Base-by-base conservation (phyloP, 1,140 invertebrate genomes). In the Oryctes rhinoceros region DNA sequence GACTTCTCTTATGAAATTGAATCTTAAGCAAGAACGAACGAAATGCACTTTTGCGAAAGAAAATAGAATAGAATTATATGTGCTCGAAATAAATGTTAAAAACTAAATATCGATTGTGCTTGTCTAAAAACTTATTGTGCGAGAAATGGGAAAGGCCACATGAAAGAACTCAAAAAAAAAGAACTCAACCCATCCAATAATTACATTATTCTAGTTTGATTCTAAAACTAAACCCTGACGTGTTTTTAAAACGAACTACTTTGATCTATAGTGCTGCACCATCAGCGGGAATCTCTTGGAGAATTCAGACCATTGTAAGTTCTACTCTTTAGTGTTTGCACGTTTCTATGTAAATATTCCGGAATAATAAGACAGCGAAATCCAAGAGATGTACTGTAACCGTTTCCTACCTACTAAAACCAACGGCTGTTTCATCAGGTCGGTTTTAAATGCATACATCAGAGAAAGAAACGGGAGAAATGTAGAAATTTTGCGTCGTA, bases 281-380 rank as follows among this genome's bases (percentile, higher is more conserved):
- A 24, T 71, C 20, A 71, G 65, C 24, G 35, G 65, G 24, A 71
- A 71, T 71, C 35, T 71, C 65, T 71, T 24, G 65, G 65, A 18
- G 35, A 44, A 71, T 71, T 71, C 65, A 37, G 24, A 37, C 65
- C 65, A 71, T 71, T 71, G 65, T 71, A 71, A 71, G 65, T 71
- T 71, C 35, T 35, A 30, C 65, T 15, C 65, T 71, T 71, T 71
- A 71, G 65, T 35, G 65, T 71, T 71, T 71, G 18, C 65, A 71
- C 65, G 65, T 71, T 71, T 71, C 65, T 71, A 71, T 71, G 65
- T 71, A 71, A 71, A 71, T 71, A 37, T 71, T 71, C 11, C 24
- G 6, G 65, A 71, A 71, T 37, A 71, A 71, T 71, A 37, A 37
- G 35, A 71, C 65, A 15, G 35, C 9, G 24, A 37, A 71, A 71